A percentile compares a stretch with the other conserved stretches of the same genome.
These are phyloP conservation scores for Apamea anceps DNA, from an alignment of 2,888 invertebrate genomes.

Conservation along the genomic window DNA sequence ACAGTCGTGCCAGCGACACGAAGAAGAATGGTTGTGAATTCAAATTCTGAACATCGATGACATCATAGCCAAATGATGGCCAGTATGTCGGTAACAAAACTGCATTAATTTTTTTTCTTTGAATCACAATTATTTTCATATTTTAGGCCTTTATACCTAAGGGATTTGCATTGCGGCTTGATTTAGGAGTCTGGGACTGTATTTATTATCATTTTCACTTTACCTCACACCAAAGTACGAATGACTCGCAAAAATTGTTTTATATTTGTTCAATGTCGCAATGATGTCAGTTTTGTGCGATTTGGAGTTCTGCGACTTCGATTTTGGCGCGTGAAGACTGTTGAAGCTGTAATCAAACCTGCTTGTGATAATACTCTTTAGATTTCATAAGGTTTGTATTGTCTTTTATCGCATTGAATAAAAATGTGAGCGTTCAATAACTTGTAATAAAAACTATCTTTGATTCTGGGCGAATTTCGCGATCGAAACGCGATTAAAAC, in stretches of 20 bases:
- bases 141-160: background rate
- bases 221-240: constrained; percentile 68
- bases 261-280: constrained; percentile 36
- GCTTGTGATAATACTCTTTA: constrained; percentile 34
- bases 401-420: constrained; percentile 42
- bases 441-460: constrained; percentile 16
- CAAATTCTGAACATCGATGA: background rate
- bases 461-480: background rate
- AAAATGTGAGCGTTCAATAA: constrained; percentile 29
- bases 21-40: background rate
- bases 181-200: background rate
- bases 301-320: constrained; percentile 42
- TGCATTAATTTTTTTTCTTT: background rate
- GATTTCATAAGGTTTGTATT: constrained; percentile 25
- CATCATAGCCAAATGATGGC: background rate
- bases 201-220: constrained; percentile 55
- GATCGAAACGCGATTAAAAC: background rate
- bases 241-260: constrained; percentile 48
- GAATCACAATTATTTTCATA: background rate
- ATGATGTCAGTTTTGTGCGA: constrained; percentile 55
- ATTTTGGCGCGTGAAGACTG: constrained; percentile 53
- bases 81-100: background rate
- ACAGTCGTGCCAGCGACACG: no score
- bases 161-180: background rate
- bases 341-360: constrained; percentile 60